Base-by-base conservation (phyloP, 1,140 invertebrate genomes). In the Ceratina australensis region DNA sequence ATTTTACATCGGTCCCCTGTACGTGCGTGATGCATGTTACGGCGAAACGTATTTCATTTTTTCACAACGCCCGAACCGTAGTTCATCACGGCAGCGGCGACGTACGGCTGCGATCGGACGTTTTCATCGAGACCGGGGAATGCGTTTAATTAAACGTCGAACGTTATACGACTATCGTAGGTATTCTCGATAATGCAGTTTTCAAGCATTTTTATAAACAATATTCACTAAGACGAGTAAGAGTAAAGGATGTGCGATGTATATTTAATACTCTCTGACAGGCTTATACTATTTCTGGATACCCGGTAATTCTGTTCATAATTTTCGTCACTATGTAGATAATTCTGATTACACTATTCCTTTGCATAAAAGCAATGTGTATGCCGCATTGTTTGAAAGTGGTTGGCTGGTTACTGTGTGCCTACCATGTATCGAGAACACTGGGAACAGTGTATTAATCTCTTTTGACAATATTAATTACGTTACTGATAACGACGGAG, bases 401-500 rank as follows among this genome's bases (percentile, higher is more conserved):
- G 1, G 20, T 7, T 2, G 7, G 5, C 15, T 5, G 3, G 4
- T 33, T 15, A 20, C 3, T 5, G 3, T n/a, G 18, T 13, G n/a
- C 33, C 10, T 57, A 16, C 10, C 28, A 24, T 8, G 12, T 22
- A 49, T 15, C 16, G 42, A n/a, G 2, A 33, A 24, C 16, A 20
- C 59, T 33, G 10, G n/a, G 16, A 22, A 52, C 33, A 1, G 15
- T 4, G 20, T 16, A 3, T 52, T 13, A 26, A 26, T 42, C 66
- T 69, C 65, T 76, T 76, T 69, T 50, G 73, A 71, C 66, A 60
- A 71, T 28, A 47, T 77, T 77, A 71, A 71, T 71, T 54, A 26
- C 66, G 16, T 42, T 26, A 20, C 20, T 10, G 33, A 26, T 16
- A 42, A 24, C 15, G 22, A 20, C 15, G 22, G 47, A 7, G 18